Base-by-base conservation (phyloP, 1,140 invertebrate species). In the Rhizoglyphus robini region DNA sequence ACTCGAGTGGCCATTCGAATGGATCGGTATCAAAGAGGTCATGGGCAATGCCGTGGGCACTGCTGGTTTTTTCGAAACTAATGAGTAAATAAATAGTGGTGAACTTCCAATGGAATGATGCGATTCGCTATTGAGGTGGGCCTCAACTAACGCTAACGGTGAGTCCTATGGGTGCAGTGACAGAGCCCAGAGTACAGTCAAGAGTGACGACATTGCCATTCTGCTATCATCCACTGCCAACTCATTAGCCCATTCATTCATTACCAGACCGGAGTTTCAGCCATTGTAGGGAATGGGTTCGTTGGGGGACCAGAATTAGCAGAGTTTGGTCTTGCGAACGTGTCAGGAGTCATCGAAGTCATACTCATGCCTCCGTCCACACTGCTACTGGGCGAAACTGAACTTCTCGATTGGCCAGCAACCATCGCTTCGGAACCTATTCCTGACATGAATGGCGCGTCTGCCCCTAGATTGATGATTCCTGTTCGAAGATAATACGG, bases 401-500 rank as follows among this genome's bases (percentile, higher is more conserved):
- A 60, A 46, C 27, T 60, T 60, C 58, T 34, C 27, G 58, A 60
- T 46, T 60, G 58, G 13, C 58, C 58, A 32, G 58, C 29, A 2
- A 60, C 29, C 58, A 60, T 60, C 2, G 58, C 15, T 29, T 60
- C 58, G 11, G 58, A 27, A 34, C 54, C 54, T 30, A 38, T n/a
- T 48, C 63, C 63, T 13, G 47, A n/a, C 11, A 63, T 63, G 41
- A 63, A 63, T 2, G 61, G 61, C 15, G 61, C 61, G 47, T 63
- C 61, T 23, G 61, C 61, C 8, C 61, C 61, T n/a, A 63, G 31
- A 49, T 63, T 63, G 15, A 63, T 30, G 15, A 47, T 46, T 11
- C 61, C 61, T 63, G 27, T 59, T 13, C 2, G 15, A 59, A 23
- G 23, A 27, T 18, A 41, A 41, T n/a, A n/a, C n/a, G n/a, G n/a